phyloP scores from a whole-genome alignment of 2,113 vertebrate genomes.

The Melanocharis versteri region DNA sequence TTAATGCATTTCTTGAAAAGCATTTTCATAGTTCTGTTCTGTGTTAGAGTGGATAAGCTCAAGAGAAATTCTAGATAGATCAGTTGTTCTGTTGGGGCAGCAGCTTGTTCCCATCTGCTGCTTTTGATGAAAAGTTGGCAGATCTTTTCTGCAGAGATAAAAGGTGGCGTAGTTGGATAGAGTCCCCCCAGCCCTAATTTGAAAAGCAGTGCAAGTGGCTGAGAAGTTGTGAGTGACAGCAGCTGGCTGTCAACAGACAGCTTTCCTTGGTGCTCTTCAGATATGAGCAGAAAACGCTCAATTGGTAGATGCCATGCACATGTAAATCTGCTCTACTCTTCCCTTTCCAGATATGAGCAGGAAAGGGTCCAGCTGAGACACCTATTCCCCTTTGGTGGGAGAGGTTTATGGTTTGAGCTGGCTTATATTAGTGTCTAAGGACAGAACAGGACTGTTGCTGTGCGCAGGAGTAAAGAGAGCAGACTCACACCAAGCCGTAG shows the following conservation, averaged over 20 bases:
- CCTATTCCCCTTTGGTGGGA: background rate
- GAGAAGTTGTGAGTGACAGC: background rate
- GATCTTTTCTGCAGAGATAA: background rate
- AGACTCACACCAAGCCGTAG: too few relatives aligned
- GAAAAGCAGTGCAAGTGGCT: background rate
- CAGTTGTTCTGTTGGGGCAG: background rate
- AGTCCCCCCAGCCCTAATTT: background rate
- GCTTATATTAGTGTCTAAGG: background rate
- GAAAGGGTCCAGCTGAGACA: background rate
- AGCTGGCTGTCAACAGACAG: background rate
- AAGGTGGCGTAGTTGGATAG: background rate
- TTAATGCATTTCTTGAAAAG: background rate
- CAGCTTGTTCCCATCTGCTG: background rate
- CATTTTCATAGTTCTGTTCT: background rate
- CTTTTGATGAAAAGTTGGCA: background rate
- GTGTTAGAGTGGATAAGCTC: background rate
- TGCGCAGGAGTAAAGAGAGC: too few relatives aligned
- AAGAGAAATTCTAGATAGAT: background rate
- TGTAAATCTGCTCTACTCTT: background rate
- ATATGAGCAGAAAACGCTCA: background rate
- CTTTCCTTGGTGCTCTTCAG: background rate
- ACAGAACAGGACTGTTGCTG: background rate
- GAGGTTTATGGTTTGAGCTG: background rate
- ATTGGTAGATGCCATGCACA: rapidly evolving
- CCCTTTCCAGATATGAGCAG: background rate